Evolutionary conservation across 2,797 vertebrate genomes (phyloP), one percentile per base, ranked within the genome.

Genomic region (Galago senegalensis): DNA sequence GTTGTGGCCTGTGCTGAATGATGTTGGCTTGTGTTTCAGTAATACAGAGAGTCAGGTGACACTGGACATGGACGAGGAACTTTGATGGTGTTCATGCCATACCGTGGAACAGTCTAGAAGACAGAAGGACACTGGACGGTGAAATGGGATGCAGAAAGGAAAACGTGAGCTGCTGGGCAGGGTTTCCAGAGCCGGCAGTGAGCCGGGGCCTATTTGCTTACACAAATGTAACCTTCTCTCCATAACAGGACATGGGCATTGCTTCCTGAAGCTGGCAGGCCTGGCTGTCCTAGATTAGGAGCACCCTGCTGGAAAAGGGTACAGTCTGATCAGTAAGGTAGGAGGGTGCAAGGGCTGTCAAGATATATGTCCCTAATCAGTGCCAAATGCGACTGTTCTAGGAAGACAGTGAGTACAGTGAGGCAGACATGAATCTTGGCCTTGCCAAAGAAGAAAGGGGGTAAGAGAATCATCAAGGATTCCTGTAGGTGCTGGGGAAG

Each of bases 251-350:
- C 5, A 31, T 3, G 21, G 58, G 37, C 1, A 11, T 16, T 43
- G 58, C 2, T 27, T 37, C 80, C 63, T 3, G 1, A 77, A 23
- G n/a, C 43, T 25, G 2, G 23, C 56, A 7, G 73, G 43, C 20
- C 37, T 56, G 31, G 80, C 70, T 46, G 43, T 49, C 43, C 49
- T 29, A 21, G 60, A n/a, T 1, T n/a, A 49, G 67, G 61, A 29
- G 29, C 31, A 0, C 23, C 0, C 0, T 0, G 43, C 60, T 11
- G 16, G 61, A 13, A 16, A 72, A 10, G 46, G 4, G 17, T 1
- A 3, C n/a, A 3, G 81, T 6, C 65, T 34, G 79, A 60, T 31
- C 31, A 0, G 0, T 0, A 49, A 72, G 18, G 25, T 7, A 31
- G 46, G n/a, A 37, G 49, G 83, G n/a, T 63, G 84, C 0, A 49